Conservation (phyloP, 2,797 vertebrate genomes). For the Semaprochilodus insignis region DNA sequence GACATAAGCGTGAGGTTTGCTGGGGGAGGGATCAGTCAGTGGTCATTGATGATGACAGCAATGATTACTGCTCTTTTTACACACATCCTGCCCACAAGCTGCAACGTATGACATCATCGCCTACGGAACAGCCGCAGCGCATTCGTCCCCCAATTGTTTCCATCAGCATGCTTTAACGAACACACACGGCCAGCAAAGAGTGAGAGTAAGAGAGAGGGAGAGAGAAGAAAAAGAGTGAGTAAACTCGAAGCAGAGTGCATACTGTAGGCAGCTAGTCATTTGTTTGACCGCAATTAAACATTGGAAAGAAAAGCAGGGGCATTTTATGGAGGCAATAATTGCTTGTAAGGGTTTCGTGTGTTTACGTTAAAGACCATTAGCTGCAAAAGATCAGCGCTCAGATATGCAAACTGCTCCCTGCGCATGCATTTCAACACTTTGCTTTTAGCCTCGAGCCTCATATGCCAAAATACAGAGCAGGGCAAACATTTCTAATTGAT, state of each 20-base stretch:
- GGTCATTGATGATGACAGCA: constrained; percentile 48
- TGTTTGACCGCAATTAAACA: constrained; percentile 82
- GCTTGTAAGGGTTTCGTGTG: constrained; percentile 80
- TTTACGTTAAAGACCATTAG: constrained; percentile 83
- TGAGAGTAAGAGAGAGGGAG: not conserved
- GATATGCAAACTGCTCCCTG: constrained; percentile 81
- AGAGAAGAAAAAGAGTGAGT: not conserved
- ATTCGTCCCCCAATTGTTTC: constrained; percentile 63
- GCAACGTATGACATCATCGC: constrained; percentile 69
- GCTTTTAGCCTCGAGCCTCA: constrained; percentile 60
- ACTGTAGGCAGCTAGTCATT: constrained; percentile 78
- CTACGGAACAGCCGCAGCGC: constrained; percentile 39
- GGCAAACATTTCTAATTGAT: constrained; percentile 40
- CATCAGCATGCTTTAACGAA: constrained; percentile 46
- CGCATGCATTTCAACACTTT: constrained; percentile 77
- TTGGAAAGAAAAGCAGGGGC: constrained; percentile 75
- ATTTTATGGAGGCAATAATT: constrained; percentile 84
- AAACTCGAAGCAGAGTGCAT: constrained; percentile 60
- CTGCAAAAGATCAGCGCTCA: constrained; percentile 79
- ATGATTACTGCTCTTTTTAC: constrained; percentile 66
- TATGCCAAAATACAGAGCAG: constrained; percentile 57
- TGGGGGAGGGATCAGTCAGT: constrained; percentile 45
- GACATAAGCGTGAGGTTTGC: constrained; percentile 47
- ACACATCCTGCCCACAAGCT: constrained; percentile 66
- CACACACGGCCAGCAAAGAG: constrained; percentile 30